Base-by-base conservation (phyloP, 1,140 invertebrate genomes). In the Hylyphantes graminicola region DNA sequence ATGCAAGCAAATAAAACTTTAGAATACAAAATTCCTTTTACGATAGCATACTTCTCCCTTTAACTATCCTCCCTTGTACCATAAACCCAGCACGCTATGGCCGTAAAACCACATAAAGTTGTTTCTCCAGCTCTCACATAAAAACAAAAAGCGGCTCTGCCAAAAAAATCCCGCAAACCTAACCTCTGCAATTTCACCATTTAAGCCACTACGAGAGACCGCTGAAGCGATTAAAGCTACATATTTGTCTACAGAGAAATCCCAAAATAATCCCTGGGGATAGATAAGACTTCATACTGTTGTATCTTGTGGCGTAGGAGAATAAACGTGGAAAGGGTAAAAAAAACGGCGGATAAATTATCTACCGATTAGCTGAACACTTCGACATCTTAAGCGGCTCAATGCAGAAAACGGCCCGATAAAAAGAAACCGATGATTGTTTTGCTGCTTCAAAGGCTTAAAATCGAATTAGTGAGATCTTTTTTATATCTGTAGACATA, bases 261-360 rank as follows among this genome's bases (percentile, higher is more conserved):
- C 9, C n/a, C 51, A 70, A 70, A 53, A 15, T 12, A 53, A 70
- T n/a, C 51, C 68, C n/a, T 15, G 0, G 54, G 50, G 54, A 70
- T 15, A 70, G 68, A 70, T 70, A 70, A 70, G 68, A 51, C 15
- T 70, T 70, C 54, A 70, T 35, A 35, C 35, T 35, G 2, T 70
- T 70, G 54, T n/a, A 70, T 15, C 4, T 19, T 13, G 50, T 21
- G 51, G 35, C 35, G 35, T 35, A 35, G 35, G 35, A 35, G 35
- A 61, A 61, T 61, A 61, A 61, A 74, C 17, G 19, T 59, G 57
- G 11, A 35, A 65, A n/a, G 51, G 13, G 21, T 15, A 7, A 64
- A 51, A 59, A 64, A 51, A 76, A 19, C 48, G 48, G 11, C 51
- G 72, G 51, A 76, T 61, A 76, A 76, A 76, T 76, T 76, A 76